Evolutionary conservation across 2,797 vertebrate species (phyloP), one percentile per base, ranked within the genome.

Genomic region (Coracias cyanogaster): DNA sequence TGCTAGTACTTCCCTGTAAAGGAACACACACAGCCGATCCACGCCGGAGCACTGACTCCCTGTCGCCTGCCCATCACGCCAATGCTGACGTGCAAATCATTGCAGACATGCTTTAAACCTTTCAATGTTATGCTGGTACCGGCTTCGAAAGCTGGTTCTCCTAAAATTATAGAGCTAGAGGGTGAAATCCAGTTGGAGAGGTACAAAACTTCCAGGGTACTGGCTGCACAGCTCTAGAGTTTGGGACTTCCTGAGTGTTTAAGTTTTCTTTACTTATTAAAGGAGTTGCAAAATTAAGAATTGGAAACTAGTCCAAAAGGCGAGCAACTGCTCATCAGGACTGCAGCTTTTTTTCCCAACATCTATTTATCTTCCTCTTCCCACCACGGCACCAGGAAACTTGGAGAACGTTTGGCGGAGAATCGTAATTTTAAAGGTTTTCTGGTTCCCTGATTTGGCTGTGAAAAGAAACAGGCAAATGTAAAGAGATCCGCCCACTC

Each of bases 401-500:
- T 48, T 28, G n/a, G 43, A 69, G 89, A 86, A 57, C 24, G 31
- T 65, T 39, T 62, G 18, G 21, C 35, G 52, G 62, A 55, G 62
- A 48, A 85, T 45, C 5, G 3, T 28, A n/a, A 80, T 58, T 54
- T 67, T 21, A n/a, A 41, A 41, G 48, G 51, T 80, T 91, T 80
- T n/a, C 72, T 73, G 9, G 0, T 51, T 62, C 51, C 48, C 43
- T 46, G 55, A 39, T 73, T 70, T 65, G 86, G 48, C 64, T 21
- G 69, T 62, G 76, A 64, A 73, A 82, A 92, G 91, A 62, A 80
- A 60, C n/a, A 51, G 60, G 71, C 4, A 5, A 81, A 77, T 60
- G 52, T 86, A 86, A 83, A 93, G 86, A 83, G 31, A 67, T 81
- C 90, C 87, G 74, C 90, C 82, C 83, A 86, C 91, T 92, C 4